Evolutionary conservation across 2,888 invertebrate genomes (phyloP).

Genomic region (Tachina lurida): DNA sequence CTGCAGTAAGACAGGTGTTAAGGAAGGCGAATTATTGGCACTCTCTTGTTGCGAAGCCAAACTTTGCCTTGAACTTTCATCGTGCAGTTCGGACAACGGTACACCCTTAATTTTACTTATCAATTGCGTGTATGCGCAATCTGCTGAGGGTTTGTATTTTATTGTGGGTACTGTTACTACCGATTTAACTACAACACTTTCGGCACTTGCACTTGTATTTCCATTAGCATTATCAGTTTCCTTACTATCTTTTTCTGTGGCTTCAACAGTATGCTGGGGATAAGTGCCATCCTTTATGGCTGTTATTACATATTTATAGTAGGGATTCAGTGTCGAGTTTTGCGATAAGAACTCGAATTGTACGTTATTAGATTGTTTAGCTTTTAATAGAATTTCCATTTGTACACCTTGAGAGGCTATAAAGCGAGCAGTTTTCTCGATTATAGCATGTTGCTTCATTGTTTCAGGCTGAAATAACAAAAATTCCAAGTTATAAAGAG

Average conservation of each 20-base stretch:
- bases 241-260: constrained; percentile 43
- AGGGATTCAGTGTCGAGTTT: constrained; percentile 92
- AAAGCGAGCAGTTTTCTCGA: constrained; percentile 96
- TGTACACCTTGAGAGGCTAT: constrained; percentile 95
- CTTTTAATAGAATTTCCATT: constrained; percentile 99
- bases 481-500: background rate
- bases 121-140: constrained; percentile 94
- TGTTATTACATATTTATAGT: constrained; percentile 91
- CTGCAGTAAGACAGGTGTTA: constrained; percentile 80
- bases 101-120: constrained; percentile 93
- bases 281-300: constrained; percentile 88
- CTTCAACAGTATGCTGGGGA: constrained; percentile 74
- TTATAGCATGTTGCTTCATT: constrained; percentile 94
- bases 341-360: constrained; percentile 97
- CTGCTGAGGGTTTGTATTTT: constrained; percentile 91
- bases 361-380: constrained; percentile 96
- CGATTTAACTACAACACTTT: constrained; percentile 68
- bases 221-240: constrained; percentile 32
- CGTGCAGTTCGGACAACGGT: constrained; percentile 79
- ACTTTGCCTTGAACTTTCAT: constrained; percentile 74
- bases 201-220: background rate
- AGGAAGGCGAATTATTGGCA: constrained; percentile 76
- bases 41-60: constrained; percentile 70
- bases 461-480: constrained; percentile 89
- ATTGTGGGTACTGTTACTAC: constrained; percentile 85